Percentiles rank a stretch among this genome's conserved stretches.
Evolutionary conservation across 2,888 invertebrate species (phyloP).

Genomic region (Scelioninae gen. 2): DNA sequence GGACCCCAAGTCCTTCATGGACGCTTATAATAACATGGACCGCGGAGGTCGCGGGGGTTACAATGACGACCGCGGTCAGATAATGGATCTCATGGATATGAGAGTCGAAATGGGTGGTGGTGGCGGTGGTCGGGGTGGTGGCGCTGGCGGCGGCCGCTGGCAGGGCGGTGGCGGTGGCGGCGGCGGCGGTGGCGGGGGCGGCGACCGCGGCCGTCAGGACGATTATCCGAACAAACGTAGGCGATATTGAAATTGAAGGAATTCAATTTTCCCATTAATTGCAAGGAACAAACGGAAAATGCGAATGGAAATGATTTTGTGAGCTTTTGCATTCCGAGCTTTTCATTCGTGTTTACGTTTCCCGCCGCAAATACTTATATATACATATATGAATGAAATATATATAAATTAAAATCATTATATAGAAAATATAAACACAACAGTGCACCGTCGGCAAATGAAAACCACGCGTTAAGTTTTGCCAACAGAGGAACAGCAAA

Average conservation of each 20-base stretch:
- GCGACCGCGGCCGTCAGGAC: conserved; percentile 79
- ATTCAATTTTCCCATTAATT: too few species aligned
- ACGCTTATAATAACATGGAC: conserved; percentile 75
- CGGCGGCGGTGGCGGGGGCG: conserved; percentile 73
- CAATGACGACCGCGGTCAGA: conserved; percentile 74
- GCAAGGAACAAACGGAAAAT: too few species aligned
- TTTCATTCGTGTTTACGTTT: too few species aligned
- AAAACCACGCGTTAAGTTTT: conserved; percentile 1
- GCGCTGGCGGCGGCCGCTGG: conserved; percentile 74
- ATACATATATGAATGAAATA: background rate
- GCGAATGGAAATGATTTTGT: too few species aligned
- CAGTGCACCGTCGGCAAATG: background rate
- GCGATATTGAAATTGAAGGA: conserved; percentile 79
- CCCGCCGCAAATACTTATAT: conserved; percentile 62
- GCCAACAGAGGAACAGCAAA: background rate
- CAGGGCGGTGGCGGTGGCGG: conserved; percentile 73
- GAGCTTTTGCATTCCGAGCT: too few species aligned
- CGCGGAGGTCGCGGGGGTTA: conserved; percentile 74
- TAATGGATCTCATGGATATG: conserved; percentile 75
- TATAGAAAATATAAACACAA: background rate
- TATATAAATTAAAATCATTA: background rate
- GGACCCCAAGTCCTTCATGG: conserved; percentile 76
- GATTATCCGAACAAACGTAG: conserved; percentile 82
- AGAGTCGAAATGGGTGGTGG: conserved; percentile 74
- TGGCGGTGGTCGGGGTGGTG: conserved; percentile 67